phyloP scores from a whole-genome alignment of 92 coral and sea anemone species.

The Zoanthus gigantus region DNA sequence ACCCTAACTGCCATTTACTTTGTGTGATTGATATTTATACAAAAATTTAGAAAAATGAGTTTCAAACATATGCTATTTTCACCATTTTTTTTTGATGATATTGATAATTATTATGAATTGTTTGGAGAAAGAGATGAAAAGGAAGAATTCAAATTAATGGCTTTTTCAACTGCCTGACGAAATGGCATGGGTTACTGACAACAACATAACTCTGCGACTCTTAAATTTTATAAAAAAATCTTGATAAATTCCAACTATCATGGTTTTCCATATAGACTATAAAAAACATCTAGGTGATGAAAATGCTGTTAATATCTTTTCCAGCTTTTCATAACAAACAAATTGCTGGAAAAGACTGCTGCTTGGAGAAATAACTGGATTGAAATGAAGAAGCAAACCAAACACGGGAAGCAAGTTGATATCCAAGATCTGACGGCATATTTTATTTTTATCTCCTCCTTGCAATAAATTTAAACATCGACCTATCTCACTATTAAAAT shows the following conservation, averaged over 20 bases:
- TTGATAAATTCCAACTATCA: no score
- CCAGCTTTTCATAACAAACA: slow-evolving; percentile 41
- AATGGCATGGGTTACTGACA: not conserved
- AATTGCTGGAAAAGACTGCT: slow-evolving; percentile 24
- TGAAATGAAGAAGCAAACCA: no score
- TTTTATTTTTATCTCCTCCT: not conserved
- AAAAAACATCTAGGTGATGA: slow-evolving; percentile 46
- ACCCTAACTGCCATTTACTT: no score
- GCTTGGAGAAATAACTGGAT: not conserved
- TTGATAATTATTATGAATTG: not conserved
- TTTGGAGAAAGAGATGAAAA: not conserved
- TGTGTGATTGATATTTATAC: no score
- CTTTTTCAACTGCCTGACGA: not conserved
- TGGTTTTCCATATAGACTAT: slow-evolving; percentile 34
- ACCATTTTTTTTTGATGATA: not conserved
- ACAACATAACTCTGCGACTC: no score
- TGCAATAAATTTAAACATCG: slow-evolving; percentile 29
- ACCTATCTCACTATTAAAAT: slow-evolving; percentile 6
- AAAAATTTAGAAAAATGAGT: not conserved
- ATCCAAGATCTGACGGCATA: no score
- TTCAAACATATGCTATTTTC: not conserved
- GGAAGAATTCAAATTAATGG: not conserved
- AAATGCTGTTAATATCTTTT: slow-evolving; percentile 39
- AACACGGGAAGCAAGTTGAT: no score
- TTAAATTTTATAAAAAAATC: no score